Conservation (phyloP, 2,113 vertebrate genomes). For the Meriones unguiculatus region DNA sequence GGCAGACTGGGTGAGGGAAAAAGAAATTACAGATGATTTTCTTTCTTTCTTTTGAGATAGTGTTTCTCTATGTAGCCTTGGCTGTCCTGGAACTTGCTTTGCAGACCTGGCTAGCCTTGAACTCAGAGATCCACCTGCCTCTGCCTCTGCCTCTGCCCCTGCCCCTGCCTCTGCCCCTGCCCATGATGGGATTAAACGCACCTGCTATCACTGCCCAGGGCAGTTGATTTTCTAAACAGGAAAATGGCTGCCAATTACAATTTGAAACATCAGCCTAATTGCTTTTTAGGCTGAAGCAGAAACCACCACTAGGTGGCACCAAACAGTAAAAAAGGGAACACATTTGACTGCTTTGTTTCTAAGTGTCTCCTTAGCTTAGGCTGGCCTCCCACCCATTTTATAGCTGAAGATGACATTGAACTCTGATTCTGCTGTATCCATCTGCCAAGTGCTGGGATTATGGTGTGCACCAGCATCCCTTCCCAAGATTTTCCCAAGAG, state of each 20-base stretch:
- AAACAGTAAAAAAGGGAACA: not conserved
- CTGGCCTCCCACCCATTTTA: not conserved
- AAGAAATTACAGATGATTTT: not conserved
- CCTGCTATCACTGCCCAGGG: not conserved
- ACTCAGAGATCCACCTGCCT: not conserved
- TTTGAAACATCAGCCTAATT: not conserved
- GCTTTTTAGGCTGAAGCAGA: slow-evolving; percentile 8
- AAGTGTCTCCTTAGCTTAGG: not conserved
- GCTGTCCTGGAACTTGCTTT: not conserved
- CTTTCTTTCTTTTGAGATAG: not conserved
- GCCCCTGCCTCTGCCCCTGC: not conserved
- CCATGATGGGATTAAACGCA: not conserved
- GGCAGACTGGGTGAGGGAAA: not conserved
- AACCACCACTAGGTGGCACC: slow-evolving; percentile 54
- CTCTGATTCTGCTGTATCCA: not conserved
- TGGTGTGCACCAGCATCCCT: not conserved
- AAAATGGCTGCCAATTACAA: slow-evolving; percentile 26
- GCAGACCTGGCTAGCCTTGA: not conserved
- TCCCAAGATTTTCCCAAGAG: not conserved
- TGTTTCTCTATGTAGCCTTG: not conserved
- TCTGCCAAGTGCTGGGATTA: not conserved
- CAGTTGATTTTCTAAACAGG: not conserved
- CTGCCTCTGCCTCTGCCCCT: not conserved
- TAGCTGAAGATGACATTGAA: not conserved
- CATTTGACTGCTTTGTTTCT: not conserved